A percentile compares a stretch with the other conserved stretches of the same genome.
phyloP scores from a whole-genome alignment of 2,797 vertebrate genomes.

The Benthosema pterotum region DNA sequence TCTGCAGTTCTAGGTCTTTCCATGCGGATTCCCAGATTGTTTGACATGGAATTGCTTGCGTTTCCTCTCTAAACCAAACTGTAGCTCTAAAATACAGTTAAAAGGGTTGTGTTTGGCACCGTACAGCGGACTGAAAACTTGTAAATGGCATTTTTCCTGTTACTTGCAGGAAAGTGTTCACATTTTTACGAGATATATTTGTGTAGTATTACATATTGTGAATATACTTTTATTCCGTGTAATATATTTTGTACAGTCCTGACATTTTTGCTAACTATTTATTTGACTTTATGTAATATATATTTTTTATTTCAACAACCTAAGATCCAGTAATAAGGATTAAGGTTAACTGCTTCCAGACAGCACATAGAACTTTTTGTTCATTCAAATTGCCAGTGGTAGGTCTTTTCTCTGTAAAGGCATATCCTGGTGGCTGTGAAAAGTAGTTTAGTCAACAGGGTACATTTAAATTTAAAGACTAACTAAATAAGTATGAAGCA shows the following conservation, averaged over 20 bases:
- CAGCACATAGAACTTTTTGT: constrained; percentile 29
- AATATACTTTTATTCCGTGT: constrained; percentile 39
- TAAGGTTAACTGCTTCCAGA: constrained; percentile 17
- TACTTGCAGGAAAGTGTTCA: constrained; percentile 10
- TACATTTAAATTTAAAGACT: background rate
- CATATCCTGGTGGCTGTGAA: constrained; percentile 12
- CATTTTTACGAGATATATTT: constrained; percentile 35
- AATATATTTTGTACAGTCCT: constrained; percentile 62
- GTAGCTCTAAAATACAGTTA: background rate
- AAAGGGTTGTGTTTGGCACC: background rate
- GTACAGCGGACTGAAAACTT: background rate
- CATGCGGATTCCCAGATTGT: too few relatives aligned
- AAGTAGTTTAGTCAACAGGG: background rate
- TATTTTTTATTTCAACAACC: constrained; percentile 57
- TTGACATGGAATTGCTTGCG: too few relatives aligned
- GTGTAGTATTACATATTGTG: constrained; percentile 54
- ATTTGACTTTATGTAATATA: constrained; percentile 49
- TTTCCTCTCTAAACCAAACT: background rate
- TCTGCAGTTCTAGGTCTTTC: too few relatives aligned
- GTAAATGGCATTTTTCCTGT: constrained; percentile 1
- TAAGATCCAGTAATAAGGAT: constrained; percentile 26
- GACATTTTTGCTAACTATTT: background rate
- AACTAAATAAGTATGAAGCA: too few relatives aligned
- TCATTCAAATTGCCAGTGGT: constrained; percentile 16
- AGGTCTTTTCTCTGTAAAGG: background rate